Evolutionary conservation across 2,113 vertebrate species (phyloP).

Genomic region (Pterocles burchelli): DNA sequence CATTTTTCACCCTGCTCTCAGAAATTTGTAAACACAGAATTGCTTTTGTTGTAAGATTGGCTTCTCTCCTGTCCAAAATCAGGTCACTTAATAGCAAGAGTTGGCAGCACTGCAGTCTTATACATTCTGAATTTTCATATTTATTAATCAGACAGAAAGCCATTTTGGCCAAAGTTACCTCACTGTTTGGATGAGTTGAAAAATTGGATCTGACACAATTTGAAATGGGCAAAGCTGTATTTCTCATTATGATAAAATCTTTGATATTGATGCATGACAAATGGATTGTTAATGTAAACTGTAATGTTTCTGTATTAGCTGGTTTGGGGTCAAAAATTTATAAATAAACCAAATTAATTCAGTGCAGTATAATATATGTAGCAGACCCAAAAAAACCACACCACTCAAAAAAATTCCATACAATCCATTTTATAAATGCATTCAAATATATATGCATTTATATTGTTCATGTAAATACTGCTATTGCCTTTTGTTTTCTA

Average conservation of each 20-base stretch:
- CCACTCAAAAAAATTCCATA: neutral
- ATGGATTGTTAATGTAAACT: neutral
- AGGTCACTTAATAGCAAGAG: neutral
- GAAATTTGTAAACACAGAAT: neutral
- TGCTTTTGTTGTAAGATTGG: neutral
- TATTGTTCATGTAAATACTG: neutral
- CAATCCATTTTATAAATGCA: neutral
- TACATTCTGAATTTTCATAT: neutral
- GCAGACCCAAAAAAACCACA: neutral
- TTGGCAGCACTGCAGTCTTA: neutral
- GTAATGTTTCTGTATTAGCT: neutral
- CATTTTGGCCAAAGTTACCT: neutral
- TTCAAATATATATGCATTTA: neutral
- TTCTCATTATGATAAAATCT: neutral
- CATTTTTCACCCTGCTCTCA: neutral
- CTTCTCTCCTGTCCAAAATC: neutral
- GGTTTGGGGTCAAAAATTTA: neutral
- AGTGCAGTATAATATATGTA: neutral
- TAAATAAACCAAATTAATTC: neutral
- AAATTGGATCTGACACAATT: neutral
- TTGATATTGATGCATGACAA: neutral
- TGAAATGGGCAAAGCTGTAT: neutral
- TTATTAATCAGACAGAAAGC: conserved; percentile 31
- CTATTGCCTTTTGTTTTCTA: neutral
- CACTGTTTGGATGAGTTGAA: neutral